phyloP scores from a whole-genome alignment of 1,140 invertebrate species.

The Leptoteleia sp. region DNA sequence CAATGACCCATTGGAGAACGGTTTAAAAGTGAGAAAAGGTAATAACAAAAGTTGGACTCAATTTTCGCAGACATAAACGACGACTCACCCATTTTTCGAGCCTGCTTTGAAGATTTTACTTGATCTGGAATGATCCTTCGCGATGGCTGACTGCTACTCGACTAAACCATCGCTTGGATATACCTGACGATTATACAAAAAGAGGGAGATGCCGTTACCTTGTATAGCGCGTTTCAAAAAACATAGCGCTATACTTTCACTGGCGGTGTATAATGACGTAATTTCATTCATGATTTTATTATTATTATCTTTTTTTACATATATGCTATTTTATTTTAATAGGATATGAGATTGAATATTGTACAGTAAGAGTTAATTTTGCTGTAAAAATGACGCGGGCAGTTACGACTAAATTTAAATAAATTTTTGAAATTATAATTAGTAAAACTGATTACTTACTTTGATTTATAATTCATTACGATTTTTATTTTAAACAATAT shows the following conservation, averaged over 20 bases:
- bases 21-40: too few species aligned
- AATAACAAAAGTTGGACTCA: neutral
- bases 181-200: conserved; percentile 27
- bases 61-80: neutral
- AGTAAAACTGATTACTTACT: too few species aligned
- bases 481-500: too few species aligned
- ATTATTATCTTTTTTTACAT: too few species aligned
- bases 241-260: conserved; percentile 27
- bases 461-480: too few species aligned
- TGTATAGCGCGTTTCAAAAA: conserved; percentile 55
- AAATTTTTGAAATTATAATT: too few species aligned
- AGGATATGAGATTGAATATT: too few species aligned
- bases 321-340: too few species aligned
- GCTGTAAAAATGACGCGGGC: too few species aligned
- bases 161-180: conserved; percentile 43
- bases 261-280: conserved; percentile 26
- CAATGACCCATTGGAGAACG: too few species aligned
- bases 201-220: conserved; percentile 59
- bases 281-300: conserved; percentile 33
- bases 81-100: conserved; percentile 45
- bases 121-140: conserved; percentile 21
- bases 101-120: conserved; percentile 20
- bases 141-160: conserved; percentile 40
- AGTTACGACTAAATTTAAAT: too few species aligned
- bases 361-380: too few species aligned